These are phyloP conservation scores for Drosophila equinoxialis DNA, from an alignment of 1,140 invertebrate genomes.

Conservation along the genomic window DNA sequence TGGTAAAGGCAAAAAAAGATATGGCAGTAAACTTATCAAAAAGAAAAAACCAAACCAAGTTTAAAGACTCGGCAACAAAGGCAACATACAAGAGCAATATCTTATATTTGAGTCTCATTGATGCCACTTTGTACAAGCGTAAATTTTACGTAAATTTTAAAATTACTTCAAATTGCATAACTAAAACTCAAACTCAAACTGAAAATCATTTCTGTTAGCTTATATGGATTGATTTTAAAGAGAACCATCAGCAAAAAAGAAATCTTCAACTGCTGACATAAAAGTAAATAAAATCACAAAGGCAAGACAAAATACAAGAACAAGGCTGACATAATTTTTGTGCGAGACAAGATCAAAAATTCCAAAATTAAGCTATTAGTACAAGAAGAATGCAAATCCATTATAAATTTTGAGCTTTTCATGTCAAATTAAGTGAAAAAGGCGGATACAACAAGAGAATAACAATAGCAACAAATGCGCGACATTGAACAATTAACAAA, in stretches of 20 bases:
- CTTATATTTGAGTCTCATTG: not conserved
- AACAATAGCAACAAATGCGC: constrained; percentile 39
- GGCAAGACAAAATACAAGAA: not conserved
- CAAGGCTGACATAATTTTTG: too few species aligned
- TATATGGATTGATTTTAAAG: too few species aligned
- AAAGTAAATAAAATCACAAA: too few species aligned
- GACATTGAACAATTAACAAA: constrained; percentile 60
- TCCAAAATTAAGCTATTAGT: not conserved
- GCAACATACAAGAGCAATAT: not conserved
- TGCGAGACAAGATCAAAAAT: not conserved
- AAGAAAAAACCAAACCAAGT: not conserved
- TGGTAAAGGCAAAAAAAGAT: not conserved
- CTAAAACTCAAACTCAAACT: too few species aligned
- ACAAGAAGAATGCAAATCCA: not conserved
- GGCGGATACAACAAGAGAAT: constrained; percentile 26
- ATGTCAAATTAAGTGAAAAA: constrained; percentile 53
- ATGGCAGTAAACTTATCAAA: constrained; percentile 30
- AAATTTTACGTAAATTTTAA: too few species aligned
- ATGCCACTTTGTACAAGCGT: not conserved
- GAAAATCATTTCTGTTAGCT: too few species aligned
- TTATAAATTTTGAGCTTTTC: constrained; percentile 9
- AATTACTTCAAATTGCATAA: too few species aligned
- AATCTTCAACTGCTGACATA: too few species aligned
- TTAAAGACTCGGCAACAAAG: not conserved
- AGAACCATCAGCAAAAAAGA: too few species aligned